A percentile compares a stretch with the other conserved stretches of the same genome.
Evolutionary conservation across 2,888 invertebrate species (phyloP).

Genomic region (Furcula furcula): DNA sequence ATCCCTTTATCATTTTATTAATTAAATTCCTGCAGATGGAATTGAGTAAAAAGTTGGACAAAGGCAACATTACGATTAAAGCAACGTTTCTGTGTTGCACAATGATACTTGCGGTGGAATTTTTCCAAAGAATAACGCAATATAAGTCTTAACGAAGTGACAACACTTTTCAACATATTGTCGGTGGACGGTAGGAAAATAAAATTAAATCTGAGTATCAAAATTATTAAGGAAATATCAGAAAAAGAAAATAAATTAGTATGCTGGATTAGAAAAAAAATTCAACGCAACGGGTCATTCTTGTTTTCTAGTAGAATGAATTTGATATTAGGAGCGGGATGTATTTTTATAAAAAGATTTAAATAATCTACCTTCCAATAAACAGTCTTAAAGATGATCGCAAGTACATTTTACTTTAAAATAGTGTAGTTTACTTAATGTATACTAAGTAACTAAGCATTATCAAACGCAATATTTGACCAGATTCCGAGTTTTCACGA

Average conservation of each 20-base stretch:
- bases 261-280: too few species aligned
- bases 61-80: conserved; percentile 21
- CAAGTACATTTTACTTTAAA: too few species aligned
- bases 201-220: conserved; percentile 4
- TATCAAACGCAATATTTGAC: conserved; percentile 13
- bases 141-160: too few species aligned
- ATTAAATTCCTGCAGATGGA: conserved; percentile 12
- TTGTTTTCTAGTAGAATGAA: too few species aligned
- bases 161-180: too few species aligned
- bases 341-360: too few species aligned
- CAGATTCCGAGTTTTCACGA: conserved; percentile 29
- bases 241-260: conserved; percentile 1
- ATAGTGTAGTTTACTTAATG: too few species aligned
- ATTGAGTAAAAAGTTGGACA: conserved; percentile 18
- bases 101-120: conserved; percentile 16
- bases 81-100: conserved; percentile 33
- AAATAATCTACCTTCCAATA: too few species aligned
- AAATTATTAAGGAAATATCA: conserved; percentile 1
- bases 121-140: not conserved
- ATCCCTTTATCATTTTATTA: conserved; percentile 38
- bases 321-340: too few species aligned
- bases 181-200: conserved; percentile 4
- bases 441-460: too few species aligned
- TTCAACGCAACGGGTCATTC: too few species aligned
- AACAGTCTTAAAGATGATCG: too few species aligned